These are phyloP conservation scores for Parotia lawesii DNA, from an alignment of 2,113 vertebrate genomes.

Conservation along the genomic window DNA sequence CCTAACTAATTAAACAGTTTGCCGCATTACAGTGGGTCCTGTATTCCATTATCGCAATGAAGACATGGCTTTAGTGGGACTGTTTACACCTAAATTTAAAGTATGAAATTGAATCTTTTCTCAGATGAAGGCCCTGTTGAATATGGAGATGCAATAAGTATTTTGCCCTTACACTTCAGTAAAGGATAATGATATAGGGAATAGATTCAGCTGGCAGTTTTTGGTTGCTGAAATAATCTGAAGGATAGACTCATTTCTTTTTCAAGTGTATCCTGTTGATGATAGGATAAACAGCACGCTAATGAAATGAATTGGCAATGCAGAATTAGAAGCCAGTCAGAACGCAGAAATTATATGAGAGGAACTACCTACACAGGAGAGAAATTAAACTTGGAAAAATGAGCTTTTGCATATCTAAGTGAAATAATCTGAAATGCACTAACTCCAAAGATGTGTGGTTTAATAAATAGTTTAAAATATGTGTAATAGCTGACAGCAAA, in stretches of 20 bases:
- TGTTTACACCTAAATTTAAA: neutral
- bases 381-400: neutral
- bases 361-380: neutral
- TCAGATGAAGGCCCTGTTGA: neutral
- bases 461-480: neutral
- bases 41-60: neutral
- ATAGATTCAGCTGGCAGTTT: neutral
- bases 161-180: neutral
- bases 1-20: slow-evolving; percentile 9
- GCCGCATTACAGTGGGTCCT: neutral
- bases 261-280: neutral
- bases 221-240: slow-evolving; percentile 13
- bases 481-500: neutral
- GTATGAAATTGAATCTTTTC: neutral
- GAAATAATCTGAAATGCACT: neutral
- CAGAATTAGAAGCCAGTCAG: neutral
- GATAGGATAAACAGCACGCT: neutral
- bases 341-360: neutral
- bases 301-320: neutral
- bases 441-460: neutral
- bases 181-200: slow-evolving; percentile 5
- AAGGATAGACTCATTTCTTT: slow-evolving; percentile 10
- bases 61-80: neutral
- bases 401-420: neutral
- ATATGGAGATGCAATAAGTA: neutral